Conservation (phyloP, 1,140 invertebrate species). For the Brachionus sp. region DNA sequence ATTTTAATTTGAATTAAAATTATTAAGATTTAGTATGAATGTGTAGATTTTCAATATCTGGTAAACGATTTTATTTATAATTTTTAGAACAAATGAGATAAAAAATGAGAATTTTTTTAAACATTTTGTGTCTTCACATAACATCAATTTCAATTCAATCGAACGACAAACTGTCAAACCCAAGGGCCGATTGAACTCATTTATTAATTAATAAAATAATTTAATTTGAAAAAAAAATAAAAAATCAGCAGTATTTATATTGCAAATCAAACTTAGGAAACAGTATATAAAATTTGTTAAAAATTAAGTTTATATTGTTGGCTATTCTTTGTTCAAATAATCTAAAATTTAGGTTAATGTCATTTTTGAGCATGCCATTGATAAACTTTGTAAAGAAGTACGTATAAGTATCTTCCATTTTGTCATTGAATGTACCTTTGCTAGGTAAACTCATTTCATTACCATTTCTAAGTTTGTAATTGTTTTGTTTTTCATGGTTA, state of each 20-base stretch:
- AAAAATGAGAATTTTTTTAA: no score
- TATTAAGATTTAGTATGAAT: no score
- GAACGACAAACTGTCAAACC: background rate
- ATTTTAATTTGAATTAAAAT: no score
- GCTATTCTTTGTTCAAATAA: background rate
- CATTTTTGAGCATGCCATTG: background rate
- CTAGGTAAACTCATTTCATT: background rate
- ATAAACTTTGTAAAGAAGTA: conserved; percentile 3
- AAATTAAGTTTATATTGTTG: background rate
- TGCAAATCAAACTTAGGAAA: background rate
- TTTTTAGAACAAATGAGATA: no score
- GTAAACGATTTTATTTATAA: no score
- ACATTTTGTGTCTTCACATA: no score
- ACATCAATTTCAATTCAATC: background rate
- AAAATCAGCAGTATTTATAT: background rate
- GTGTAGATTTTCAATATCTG: no score
- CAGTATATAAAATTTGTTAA: background rate
- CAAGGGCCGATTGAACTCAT: background rate
- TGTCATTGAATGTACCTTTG: conserved; percentile 1
- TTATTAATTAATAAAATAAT: background rate
- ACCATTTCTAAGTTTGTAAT: conserved; percentile 5
- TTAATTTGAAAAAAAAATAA: background rate
- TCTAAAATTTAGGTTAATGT: no score
- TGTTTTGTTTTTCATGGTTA: background rate
- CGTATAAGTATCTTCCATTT: background rate